Evolutionary conservation across 2,113 vertebrate genomes (phyloP), one percentile per base, ranked within the genome.

Genomic region (Anthoscopus minutus): DNA sequence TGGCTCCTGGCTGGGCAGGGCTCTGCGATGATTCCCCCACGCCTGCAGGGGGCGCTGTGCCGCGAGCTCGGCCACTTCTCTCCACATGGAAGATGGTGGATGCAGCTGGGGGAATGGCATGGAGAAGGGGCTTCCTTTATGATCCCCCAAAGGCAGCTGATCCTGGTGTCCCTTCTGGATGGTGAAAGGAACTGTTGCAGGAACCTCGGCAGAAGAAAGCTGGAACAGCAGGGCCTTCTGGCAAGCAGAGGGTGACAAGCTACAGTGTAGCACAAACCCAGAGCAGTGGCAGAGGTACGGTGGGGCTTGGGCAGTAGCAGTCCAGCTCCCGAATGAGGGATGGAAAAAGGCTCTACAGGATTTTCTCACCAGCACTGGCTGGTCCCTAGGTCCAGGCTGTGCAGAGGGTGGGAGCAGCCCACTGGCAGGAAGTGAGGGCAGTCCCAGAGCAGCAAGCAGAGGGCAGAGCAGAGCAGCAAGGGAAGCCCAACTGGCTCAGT

Each of bases 51-150:
- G 51, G 51, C 51, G 69, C 69, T 42, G 69, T n/a, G 37, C 30
- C 9, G 9, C 16, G 3, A 14, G 50, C 12, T 3, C 12, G 12
- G 37, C 50, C 37, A 1, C 8, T 7, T 2, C 8, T 5, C 23
- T 3, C 33, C 70, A 20, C 70, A 7, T 0, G 30, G 31, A 3
- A 7, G 7, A 22, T 69, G 66, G 47, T 2, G n/a, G 60, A 7
- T 2, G 4, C 22, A 10, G 33, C 8, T 1, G 5, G 9, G 3
- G 6, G n/a, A 3, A 10, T 1, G 4, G 35, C 15, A 38, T 18
- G 35, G 35, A 8, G 15, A 50, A 31, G 8, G 33, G 13, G 13
- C 53, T 27, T 44, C 53, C 31, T 13, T 35, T 56, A 28, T 0
- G 0, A 57, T 13, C 51, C 18, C 17, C 6, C 53, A 13, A 33